Conservation (phyloP, 2,888 invertebrate species). For the Rhagium mordax region DNA sequence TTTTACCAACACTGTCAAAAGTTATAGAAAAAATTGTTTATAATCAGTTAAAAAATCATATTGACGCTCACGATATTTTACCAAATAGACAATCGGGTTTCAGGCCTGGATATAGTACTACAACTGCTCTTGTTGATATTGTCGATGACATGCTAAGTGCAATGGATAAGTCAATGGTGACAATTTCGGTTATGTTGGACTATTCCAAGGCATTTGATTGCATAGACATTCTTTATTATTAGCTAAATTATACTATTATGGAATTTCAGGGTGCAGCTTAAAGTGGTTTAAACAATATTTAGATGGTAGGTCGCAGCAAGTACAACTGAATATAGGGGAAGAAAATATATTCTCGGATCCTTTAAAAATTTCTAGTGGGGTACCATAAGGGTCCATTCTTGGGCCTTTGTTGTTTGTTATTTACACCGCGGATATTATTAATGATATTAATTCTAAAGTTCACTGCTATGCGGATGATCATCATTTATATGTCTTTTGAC, state of each 20-base stretch:
- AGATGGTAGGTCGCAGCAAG: neutral
- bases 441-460: neutral
- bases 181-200: neutral
- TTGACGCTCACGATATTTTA: neutral
- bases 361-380: neutral
- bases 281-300: neutral
- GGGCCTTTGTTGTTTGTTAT: too few relatives aligned
- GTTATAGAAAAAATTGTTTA: neutral
- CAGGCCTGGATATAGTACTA: neutral
- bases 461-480: constrained; percentile 6
- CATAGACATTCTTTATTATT: neutral
- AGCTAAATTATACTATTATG: neutral
- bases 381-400: too few relatives aligned
- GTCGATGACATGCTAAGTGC: neutral
- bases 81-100: neutral
- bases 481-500: neutral
- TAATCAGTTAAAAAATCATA: neutral
- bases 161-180: neutral
- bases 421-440: neutral
- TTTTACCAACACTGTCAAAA: neutral
- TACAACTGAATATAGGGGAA: neutral
- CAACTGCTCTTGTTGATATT: neutral
- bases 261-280: neutral
- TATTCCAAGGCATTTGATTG: neutral
- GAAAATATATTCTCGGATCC: neutral